phyloP scores from a whole-genome alignment of 2,797 vertebrate species.

The Paramormyrops hopkinsi region DNA sequence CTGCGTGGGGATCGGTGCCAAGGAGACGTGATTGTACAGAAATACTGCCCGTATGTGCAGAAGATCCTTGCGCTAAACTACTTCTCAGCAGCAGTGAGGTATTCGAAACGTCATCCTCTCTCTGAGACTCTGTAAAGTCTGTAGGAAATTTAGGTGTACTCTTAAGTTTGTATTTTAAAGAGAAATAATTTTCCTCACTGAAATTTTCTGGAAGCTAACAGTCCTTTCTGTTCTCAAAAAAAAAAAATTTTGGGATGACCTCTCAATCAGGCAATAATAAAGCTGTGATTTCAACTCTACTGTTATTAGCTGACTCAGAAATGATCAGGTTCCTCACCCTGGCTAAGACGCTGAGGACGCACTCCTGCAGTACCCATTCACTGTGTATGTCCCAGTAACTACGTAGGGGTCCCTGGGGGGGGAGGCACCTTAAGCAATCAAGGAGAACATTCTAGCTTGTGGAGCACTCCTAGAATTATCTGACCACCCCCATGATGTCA shows the following conservation, averaged over 20 bases:
- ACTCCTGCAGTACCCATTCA: neutral
- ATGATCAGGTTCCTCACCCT: neutral
- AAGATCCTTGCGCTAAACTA: neutral
- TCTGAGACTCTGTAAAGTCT: neutral
- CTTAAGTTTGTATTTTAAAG: neutral
- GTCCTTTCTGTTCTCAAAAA: neutral
- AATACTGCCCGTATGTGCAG: neutral
- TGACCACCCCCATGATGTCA: neutral
- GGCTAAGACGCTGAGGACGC: neutral
- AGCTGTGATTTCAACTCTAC: neutral
- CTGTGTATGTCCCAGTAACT: neutral
- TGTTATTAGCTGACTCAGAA: neutral
- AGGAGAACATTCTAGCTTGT: constrained; percentile 54
- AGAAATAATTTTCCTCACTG: neutral
- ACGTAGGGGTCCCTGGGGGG: constrained; percentile 1
- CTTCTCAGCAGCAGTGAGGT: neutral
- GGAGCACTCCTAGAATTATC: constrained; percentile 61
- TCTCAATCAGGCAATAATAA: neutral
- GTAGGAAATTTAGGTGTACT: neutral
- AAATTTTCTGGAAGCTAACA: neutral
- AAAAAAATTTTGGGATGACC: neutral
- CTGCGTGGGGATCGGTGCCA: neutral
- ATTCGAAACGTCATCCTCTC: neutral
- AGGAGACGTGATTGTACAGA: neutral
- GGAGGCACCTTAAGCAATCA: constrained; percentile 36